Base-by-base conservation (phyloP, 2,113 vertebrate species). In the Dromiciops gliroides region DNA sequence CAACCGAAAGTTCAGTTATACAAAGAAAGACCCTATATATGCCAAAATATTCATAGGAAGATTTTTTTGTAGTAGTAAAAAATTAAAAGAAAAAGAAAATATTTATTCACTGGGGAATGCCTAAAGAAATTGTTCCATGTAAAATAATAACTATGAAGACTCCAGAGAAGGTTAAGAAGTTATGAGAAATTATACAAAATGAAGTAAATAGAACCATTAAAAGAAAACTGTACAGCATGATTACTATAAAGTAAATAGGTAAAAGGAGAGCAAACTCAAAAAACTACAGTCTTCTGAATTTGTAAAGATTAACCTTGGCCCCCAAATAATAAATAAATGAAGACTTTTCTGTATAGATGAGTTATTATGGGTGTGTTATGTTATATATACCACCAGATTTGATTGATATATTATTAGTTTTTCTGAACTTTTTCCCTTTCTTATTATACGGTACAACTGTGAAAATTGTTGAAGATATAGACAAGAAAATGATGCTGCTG, bases 11-110 rank as follows among this genome's bases (percentile, higher is more conserved):
- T 83, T 83, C 37, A 83, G 67, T 23, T 83, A 83, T 83, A 23
- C n/a, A 6, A 44, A 44, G 2, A 67, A 75, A n/a, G 4, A 22
- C 1, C 1, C 0, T 22, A 44, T n/a, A 22, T 44, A n/a, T n/a
- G 31, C 37, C 37, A 75, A 75, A n/a, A n/a, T 75, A 22, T 67
- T n/a, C 37, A 75, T 22, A 83, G 16, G 1, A 44, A 44, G 8
- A 44, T 22, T 44, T 4, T 52, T 23, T 83, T 83, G 37, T 44
- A 83, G 19, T 83, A 2, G n/a, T 23, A 83, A 83, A 44, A n/a
- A 44, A 83, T 6, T 44, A 44, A n/a, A 83, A 83, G 67, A 44
- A 75, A 67, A 83, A 6, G 53, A 19, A 83, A 44, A 83, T 44
- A 19, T 83, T 83, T n/a, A 44, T 44, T 83, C 5, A 83, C n/a